phyloP scores from a whole-genome alignment of 2,113 vertebrate species.

The Spheniscus mendiculus region DNA sequence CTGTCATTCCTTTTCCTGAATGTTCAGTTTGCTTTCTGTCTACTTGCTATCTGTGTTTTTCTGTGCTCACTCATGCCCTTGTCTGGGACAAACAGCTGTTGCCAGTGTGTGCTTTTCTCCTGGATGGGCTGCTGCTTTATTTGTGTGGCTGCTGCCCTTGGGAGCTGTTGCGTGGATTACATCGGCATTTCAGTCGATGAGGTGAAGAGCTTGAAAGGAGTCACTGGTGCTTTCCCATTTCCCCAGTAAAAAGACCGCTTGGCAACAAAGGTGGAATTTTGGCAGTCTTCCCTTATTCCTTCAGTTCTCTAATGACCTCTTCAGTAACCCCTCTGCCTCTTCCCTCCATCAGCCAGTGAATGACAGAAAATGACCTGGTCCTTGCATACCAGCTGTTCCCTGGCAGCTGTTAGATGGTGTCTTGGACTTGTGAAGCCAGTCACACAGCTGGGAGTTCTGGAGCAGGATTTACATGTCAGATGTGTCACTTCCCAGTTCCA shows the following conservation, averaged over 20 bases:
- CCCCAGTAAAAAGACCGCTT: neutral
- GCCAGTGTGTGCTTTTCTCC: neutral
- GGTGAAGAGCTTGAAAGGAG: neutral
- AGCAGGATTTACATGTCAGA: neutral
- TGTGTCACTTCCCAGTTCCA: neutral
- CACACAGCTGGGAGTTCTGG: neutral
- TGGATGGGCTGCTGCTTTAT: neutral
- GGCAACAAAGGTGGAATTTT: neutral
- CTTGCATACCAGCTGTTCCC: neutral
- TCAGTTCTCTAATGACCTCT: neutral
- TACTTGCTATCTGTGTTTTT: neutral
- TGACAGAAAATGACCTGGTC: neutral
- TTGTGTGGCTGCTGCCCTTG: neutral
- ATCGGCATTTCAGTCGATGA: neutral
- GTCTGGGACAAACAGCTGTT: neutral
- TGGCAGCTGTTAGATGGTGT: neutral
- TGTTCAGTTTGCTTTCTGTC: neutral
- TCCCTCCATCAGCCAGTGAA: neutral
- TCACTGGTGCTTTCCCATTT: neutral
- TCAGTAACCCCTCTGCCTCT: neutral
- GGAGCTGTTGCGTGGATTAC: neutral
- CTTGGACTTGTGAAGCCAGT: neutral
- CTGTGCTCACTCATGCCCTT: neutral
- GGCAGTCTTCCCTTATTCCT: neutral
- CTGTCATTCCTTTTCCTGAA: neutral